Base-by-base conservation (phyloP, 2,888 invertebrate species). In the Archips xylosteana region DNA sequence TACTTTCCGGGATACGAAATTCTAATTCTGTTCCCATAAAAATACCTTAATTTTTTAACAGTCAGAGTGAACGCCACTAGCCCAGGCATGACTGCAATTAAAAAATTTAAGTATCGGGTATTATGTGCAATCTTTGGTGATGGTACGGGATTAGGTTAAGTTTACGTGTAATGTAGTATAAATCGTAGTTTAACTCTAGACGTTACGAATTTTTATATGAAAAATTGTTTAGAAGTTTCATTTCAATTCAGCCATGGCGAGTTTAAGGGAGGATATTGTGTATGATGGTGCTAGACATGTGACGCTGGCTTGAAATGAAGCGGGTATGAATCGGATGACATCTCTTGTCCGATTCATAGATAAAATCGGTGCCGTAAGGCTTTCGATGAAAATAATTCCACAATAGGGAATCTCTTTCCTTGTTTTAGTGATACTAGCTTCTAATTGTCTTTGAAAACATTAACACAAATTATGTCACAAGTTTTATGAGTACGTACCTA, bases 111-210 rank as follows among this genome's bases (percentile, higher is more conserved):
- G 95, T 95, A 96, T 97, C 96, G 97, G 97, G 97, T 96, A 96
- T 95, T 95, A 96, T 96, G 97, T 97, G 97, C 97, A 97, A 97
- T 97, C 96, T 93, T 95, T 96, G 96, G 96, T 96, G 96, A 95
- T 95, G 96, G 95, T 95, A 92, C 92, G 93, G 94, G 95, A 90
- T 87, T 92, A 92, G 79, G 80, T 77, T 93, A 93, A 92, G 91
- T 81, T 79, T 88, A 88, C 81, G 60, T 77, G 51, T 76, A 90
- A 85, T 83, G 82, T 87, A 89, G 85, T 79, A 74, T 85, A 83
- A 84, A 77, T 80, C 69, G 74, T 78, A 77, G 75, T 80, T 82
- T 89, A 89, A 84, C 51, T 80, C 80, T 87, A 88, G 83, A 78
- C 77, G 76, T 75, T 80, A 79, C 84, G 85, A 75, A 83, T 87